phyloP scores from a whole-genome alignment of 2,113 vertebrate species.

The Macquaria ambigua region DNA sequence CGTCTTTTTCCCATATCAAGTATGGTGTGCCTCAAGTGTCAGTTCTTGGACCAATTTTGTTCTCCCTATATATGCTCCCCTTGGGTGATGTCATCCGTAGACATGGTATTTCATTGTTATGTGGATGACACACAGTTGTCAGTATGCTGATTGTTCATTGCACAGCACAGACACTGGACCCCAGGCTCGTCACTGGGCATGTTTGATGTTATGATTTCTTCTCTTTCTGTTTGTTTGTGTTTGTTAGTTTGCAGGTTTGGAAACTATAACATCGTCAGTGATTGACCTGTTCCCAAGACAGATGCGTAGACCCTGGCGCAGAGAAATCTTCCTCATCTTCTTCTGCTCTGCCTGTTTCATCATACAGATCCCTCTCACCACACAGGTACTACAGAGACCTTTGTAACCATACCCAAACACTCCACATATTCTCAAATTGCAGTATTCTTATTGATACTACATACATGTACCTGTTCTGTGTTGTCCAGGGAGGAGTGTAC shows the following conservation, averaged over 20 bases:
- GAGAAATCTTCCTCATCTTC: conserved; percentile 65
- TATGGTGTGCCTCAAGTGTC: not conserved
- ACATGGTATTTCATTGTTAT: too few relatives aligned
- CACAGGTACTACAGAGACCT: conserved; percentile 35
- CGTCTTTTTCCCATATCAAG: not conserved
- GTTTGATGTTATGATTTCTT: not conserved
- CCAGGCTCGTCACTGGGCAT: not conserved
- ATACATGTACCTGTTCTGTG: conserved; percentile 1
- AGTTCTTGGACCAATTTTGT: too few relatives aligned
- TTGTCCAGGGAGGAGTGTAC: conserved; percentile 72
- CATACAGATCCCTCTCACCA: conserved; percentile 48
- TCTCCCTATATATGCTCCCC: too few relatives aligned
- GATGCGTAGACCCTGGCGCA: conserved; percentile 42
- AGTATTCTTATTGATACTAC: not conserved
- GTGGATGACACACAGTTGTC: too few relatives aligned
- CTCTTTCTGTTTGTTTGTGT: not conserved
- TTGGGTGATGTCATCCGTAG: too few relatives aligned
- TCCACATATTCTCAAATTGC: not conserved
- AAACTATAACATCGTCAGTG: conserved; percentile 47
- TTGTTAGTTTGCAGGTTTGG: conserved; percentile 54
- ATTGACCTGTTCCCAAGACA: conserved; percentile 57
- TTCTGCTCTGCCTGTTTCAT: conserved; percentile 54
- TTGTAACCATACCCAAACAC: not conserved
- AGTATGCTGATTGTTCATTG: too few relatives aligned
- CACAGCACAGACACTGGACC: too few relatives aligned